Percentiles rank a stretch among this genome's conserved stretches.
Conservation (phyloP, 2,888 invertebrate genomes). For the Protodeltote pygarga region DNA sequence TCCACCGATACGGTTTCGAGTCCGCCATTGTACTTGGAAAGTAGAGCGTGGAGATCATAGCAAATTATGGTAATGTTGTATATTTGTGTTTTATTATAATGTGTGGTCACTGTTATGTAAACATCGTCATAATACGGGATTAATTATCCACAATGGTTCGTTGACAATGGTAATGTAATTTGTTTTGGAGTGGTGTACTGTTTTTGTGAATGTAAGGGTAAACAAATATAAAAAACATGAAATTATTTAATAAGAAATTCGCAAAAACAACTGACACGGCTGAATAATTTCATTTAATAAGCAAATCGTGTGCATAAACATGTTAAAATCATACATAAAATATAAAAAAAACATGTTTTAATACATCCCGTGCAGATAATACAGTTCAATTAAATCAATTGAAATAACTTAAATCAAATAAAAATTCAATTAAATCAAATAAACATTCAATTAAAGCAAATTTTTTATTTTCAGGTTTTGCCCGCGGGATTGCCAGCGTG, state of each 20-base stretch:
- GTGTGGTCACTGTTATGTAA: conserved; percentile 26
- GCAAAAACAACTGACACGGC: no score
- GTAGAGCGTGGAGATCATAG: conserved; percentile 60
- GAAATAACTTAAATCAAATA: no score
- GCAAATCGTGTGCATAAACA: not conserved
- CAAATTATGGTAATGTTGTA: conserved; percentile 48
- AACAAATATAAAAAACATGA: no score
- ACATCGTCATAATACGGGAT: conserved; percentile 17
- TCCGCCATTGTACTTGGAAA: conserved; percentile 60
- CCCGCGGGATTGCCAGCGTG: no score
- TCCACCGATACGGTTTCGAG: conserved; percentile 50
- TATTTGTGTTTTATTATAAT: conserved; percentile 29
- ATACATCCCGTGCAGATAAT: no score
- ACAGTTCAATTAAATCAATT: no score
- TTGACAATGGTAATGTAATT: conserved; percentile 30
- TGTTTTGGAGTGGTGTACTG: conserved; percentile 7
- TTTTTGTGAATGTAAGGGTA: no score
- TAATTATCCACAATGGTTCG: conserved; percentile 34
- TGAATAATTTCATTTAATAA: no score
- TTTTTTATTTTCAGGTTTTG: no score
- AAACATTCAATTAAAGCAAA: not conserved
- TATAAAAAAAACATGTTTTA: not conserved
- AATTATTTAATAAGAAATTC: no score
- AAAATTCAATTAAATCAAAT: not conserved
- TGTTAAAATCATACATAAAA: not conserved